A percentile compares a stretch with the other conserved stretches of the same genome.
Evolutionary conservation across 2,113 vertebrate genomes (phyloP).

Genomic region (Catharus bicknelli): DNA sequence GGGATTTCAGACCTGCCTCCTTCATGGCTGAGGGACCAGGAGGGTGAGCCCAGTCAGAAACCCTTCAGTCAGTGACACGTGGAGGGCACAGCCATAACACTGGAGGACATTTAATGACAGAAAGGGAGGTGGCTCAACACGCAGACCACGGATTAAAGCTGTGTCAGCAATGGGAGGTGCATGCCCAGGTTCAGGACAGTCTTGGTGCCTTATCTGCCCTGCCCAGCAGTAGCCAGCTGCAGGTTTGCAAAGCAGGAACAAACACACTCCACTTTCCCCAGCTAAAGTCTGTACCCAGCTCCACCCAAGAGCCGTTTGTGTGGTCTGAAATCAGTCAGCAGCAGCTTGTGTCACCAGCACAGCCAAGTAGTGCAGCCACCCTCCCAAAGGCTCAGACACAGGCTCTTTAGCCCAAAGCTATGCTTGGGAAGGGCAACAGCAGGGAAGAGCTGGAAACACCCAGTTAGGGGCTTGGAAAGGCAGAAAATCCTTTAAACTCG

Average conservation of each 20-base stretch:
- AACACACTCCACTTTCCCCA: rapidly evolving
- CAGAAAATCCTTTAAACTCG: neutral
- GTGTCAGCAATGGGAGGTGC: neutral
- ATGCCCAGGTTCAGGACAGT: neutral
- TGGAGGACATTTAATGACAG: neutral
- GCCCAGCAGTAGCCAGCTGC: neutral
- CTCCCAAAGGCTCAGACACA: neutral
- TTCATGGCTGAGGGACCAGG: neutral
- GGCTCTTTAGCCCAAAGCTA: neutral
- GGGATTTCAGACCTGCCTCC: neutral
- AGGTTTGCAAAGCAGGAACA: neutral
- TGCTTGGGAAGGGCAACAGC: neutral
- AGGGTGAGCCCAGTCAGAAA: neutral
- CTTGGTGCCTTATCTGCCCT: neutral
- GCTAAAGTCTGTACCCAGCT: neutral
- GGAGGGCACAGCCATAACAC: neutral
- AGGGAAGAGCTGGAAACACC: neutral
- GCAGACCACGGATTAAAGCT: neutral
- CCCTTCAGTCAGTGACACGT: neutral
- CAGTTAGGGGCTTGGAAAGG: neutral
- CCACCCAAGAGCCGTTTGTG: neutral
- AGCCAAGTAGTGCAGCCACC: neutral
- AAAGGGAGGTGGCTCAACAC: neutral
- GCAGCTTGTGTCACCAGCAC: rapidly evolving
- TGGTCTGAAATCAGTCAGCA: neutral